Percentiles rank a stretch among this genome's conserved stretches.
Evolutionary conservation across 2,113 vertebrate species (phyloP).

Genomic region (Hyperoodon ampullatus): DNA sequence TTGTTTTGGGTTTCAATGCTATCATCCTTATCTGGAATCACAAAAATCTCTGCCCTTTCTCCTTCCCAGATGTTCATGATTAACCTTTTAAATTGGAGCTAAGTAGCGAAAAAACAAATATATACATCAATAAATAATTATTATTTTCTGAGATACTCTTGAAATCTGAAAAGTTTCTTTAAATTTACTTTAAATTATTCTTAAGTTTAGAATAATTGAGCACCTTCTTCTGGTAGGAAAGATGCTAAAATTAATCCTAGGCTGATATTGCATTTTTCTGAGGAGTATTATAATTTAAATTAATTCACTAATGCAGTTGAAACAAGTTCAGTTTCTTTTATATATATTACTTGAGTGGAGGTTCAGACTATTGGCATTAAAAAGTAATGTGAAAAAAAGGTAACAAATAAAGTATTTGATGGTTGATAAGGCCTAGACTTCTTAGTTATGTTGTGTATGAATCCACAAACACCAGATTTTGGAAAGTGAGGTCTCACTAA

Average conservation of each 20-base stretch:
- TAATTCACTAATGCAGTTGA: background rate
- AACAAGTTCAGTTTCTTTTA: background rate
- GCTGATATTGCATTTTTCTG: background rate
- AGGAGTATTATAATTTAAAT: conserved; percentile 13
- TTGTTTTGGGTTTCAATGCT: conserved; percentile 31
- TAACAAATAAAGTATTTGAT: background rate
- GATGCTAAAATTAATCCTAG: conserved; percentile 8
- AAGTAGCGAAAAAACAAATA: background rate
- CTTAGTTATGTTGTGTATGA: background rate
- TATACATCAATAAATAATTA: background rate
- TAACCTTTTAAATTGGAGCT: conserved; percentile 26
- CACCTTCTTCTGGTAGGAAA: background rate
- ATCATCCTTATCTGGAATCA: background rate
- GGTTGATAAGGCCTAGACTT: background rate
- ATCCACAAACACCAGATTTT: background rate
- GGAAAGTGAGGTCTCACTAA: background rate
- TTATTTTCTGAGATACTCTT: conserved; percentile 28
- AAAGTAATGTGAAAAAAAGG: background rate
- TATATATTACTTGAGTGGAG: background rate
- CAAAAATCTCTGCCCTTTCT: background rate
- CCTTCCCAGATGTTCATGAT: background rate
- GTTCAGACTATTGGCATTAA: background rate
- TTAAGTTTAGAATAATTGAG: background rate
- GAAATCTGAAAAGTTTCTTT: conserved; percentile 3
- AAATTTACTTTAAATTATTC: conserved; percentile 32